Percentiles rank a stretch among this genome's conserved stretches.
These are phyloP conservation scores for Himalopsyche anomala DNA, from an alignment of 2,888 invertebrate genomes.

Conservation along the genomic window DNA sequence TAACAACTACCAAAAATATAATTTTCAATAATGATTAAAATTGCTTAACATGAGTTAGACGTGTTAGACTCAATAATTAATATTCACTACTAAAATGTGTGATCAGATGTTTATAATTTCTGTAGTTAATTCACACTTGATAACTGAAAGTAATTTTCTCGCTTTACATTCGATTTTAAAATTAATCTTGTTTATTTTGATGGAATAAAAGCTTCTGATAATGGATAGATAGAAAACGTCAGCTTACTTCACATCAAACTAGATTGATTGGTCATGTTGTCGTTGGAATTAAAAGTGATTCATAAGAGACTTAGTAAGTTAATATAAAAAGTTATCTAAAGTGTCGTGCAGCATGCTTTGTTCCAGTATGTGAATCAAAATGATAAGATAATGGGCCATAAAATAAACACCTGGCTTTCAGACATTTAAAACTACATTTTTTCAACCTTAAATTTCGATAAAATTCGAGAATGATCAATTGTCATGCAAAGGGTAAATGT, in stretches of 20 bases:
- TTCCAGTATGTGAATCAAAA: constrained; percentile 27
- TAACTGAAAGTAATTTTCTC: no score
- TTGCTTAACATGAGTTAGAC: no score
- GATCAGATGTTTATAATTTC: no score
- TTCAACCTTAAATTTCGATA: not conserved
- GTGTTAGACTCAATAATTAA: no score
- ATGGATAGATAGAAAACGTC: not conserved
- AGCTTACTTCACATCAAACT: not conserved
- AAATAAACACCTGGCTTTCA: constrained; percentile 13
- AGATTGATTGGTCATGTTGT: not conserved
- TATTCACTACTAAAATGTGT: no score
- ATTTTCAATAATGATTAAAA: no score
- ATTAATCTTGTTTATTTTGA: constrained; percentile 6
- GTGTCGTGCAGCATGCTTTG: not conserved
- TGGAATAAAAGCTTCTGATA: not conserved
- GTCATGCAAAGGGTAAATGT: no score
- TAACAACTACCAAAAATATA: no score
- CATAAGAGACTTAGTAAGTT: not conserved
- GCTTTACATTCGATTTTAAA: not conserved
- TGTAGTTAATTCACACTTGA: no score
- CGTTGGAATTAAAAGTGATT: constrained; percentile 8
- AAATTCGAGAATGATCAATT: no score
- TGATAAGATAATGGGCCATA: constrained; percentile 32
- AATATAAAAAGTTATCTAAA: not conserved
- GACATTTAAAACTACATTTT: not conserved